phyloP scores from a whole-genome alignment of 2,797 vertebrate genomes.

The Onychomys leucogaster region DNA sequence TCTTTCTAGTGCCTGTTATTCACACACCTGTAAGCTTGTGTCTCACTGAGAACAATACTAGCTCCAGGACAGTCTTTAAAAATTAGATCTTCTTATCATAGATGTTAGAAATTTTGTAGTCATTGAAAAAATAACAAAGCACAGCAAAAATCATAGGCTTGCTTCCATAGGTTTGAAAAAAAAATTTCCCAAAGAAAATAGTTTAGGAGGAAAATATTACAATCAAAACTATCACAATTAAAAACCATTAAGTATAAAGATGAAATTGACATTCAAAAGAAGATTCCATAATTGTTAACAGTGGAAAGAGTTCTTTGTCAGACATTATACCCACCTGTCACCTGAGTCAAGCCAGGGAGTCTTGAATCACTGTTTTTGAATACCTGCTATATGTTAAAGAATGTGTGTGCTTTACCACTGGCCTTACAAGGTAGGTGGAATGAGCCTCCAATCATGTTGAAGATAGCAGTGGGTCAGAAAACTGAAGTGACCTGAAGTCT shows the following conservation, averaged over 20 bases:
- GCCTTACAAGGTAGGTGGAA: background rate
- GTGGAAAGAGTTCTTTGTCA: background rate
- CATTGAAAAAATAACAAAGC: slow-evolving; percentile 48
- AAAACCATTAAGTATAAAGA: slow-evolving; percentile 35
- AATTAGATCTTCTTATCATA: slow-evolving; percentile 23
- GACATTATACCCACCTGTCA: background rate
- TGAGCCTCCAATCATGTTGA: background rate
- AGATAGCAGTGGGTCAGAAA: background rate
- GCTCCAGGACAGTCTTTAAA: slow-evolving; percentile 31
- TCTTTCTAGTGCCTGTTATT: slow-evolving; percentile 37
- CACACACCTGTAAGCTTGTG: background rate
- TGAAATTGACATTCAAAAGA: slow-evolving; percentile 52
- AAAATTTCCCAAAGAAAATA: background rate
- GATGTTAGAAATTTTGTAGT: slow-evolving; percentile 45
- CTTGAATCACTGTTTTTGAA: background rate
- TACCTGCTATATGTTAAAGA: background rate
- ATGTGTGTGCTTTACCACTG: background rate
- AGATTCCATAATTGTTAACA: background rate
- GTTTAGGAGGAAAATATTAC: slow-evolving; percentile 27
- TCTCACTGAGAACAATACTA: slow-evolving; percentile 47
- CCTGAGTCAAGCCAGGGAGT: background rate
- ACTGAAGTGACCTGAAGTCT: slow-evolving; percentile 8
- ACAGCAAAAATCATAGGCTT: slow-evolving; percentile 49
- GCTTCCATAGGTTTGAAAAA: background rate
- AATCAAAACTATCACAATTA: slow-evolving; percentile 17